Base-by-base conservation (phyloP, 92 coral and sea anemone species). In the Muricea muricata region DNA sequence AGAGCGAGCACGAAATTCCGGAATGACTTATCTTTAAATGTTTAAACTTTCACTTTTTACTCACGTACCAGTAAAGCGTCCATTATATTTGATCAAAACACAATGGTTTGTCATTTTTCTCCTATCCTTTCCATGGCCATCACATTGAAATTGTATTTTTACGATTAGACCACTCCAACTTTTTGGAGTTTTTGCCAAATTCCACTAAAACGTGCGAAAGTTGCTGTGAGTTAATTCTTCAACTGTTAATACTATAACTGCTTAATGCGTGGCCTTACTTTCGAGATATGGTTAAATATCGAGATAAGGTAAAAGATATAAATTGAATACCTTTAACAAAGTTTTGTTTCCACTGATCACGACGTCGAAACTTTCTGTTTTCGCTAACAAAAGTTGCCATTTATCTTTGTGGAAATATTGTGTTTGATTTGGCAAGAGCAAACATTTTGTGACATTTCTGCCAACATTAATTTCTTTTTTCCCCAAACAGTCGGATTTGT, bases 111-210 rank as follows among this genome's bases (percentile, higher is more conserved):
- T 15, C 15, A 5, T 46, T n/a, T 41, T 41, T 14, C 24, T 4
- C 29, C n/a, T 23, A 13, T 65, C 34, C 11, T 20, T 29, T 39
- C 3, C 21, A 42, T 26, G 15, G 20, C 33, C 26, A 42, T 73
- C 18, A 46, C 79, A 73, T 15, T 46, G 56, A 73, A 42, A 73
- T 23, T 41, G 55, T 41, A 73, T 23, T 73, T 73, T 41, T 0
- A 73, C 58, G 26, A 73, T 73, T 20, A 73, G 21, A 42, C 79
- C 79, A 35, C 26, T 42, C 79, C 79, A 73, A 39, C 37, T 42
- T 29, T 3, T 50, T 5, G 79, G 79, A 6, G 57, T 42, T 13
- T 42, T 14, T 4, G 18, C 25, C 20, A 73, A 73, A 73, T 42
- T 24, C 79, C 79, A 73, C 79, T 73, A 6, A 21, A 37, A 37